These are phyloP conservation scores for Rhyacichthys aspro DNA, from an alignment of 2,797 vertebrate species.

Conservation along the genomic window DNA sequence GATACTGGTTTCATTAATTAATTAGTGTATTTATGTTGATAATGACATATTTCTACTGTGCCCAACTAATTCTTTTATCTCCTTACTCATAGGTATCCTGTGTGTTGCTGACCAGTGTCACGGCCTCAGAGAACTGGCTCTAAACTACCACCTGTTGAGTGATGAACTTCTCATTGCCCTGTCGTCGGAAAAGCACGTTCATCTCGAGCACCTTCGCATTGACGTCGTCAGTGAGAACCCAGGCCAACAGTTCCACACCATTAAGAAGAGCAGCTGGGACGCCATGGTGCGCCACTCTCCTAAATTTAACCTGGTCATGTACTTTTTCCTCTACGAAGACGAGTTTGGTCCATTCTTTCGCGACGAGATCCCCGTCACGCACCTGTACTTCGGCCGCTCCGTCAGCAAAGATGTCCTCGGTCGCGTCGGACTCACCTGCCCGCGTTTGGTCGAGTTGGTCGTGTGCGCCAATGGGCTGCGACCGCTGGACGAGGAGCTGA, in stretches of 20 bases:
- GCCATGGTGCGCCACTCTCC: constrained; percentile 97
- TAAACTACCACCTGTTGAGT: constrained; percentile 96
- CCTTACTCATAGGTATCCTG: constrained; percentile 86
- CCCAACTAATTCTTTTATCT: background rate
- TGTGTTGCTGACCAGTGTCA: constrained; percentile 99
- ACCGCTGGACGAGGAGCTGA: constrained; percentile 96
- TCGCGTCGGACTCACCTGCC: constrained; percentile 94
- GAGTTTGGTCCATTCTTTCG: constrained; percentile 97
- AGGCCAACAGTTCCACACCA: constrained; percentile 93
- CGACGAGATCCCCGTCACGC: constrained; percentile 94
- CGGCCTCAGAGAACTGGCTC: constrained; percentile 91
- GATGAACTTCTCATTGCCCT: constrained; percentile 95
- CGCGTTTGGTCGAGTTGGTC: constrained; percentile 94
- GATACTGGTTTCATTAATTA: no score
- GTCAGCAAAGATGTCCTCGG: constrained; percentile 98
- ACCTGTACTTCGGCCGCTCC: constrained; percentile 97
- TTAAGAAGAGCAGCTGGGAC: constrained; percentile 99
- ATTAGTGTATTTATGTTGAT: no score
- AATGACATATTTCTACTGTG: background rate
- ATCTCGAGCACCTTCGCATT: constrained; percentile 95
- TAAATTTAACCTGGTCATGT: constrained; percentile 98
- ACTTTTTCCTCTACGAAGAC: constrained; percentile 98
- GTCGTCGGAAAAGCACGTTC: constrained; percentile 95
- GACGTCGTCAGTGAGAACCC: constrained; percentile 98
- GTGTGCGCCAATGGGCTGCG: constrained; percentile 96